Base-by-base conservation (phyloP, 23 tunicate species). In the Halocynthia aurantium region DNA sequence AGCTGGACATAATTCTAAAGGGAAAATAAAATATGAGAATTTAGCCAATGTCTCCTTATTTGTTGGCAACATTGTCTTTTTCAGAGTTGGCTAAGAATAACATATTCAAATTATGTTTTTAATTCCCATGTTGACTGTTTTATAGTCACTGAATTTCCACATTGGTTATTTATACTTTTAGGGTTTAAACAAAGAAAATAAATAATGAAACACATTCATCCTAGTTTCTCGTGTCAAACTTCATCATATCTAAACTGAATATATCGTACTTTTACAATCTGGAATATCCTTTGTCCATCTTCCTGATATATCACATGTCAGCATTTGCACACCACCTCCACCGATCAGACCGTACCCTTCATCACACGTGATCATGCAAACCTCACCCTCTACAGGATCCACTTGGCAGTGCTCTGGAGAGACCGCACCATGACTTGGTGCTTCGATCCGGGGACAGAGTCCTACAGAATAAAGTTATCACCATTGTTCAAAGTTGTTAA, bases 251-350 rank as follows among this genome's bases (percentile, higher is more conserved):
- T 31, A 31, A 31, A 31, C 44, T 31, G 44, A 31, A 31, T 31
- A 51, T 20, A 11, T 44, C 80, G 50, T 68, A 84, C 87, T 69
- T 57, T 84, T 53, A 57, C 87, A 84, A 20, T 56, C 55, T 57
- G 69, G 53, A 6, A 77, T 8, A 17, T 76, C 87, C 8, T 62
- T 50, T 7, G 71, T 67, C 87, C 87, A 84, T 44, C 13, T 76
- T 52, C 87, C 87, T 51, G 78, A 62, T 19, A 76, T 73, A 51
- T 75, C 87, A 84, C 87, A 84, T 40, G 61, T 22, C 22, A 84
- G 18, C 40, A 78, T 61, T 31, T 84, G 57, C 60, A 65, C 17
- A 53, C 53, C 17, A 50, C 75, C 81, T 19, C 87, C 87, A 6
- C 73, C 77, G 40, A 54, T 52, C 8, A 84, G 64, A 0, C 56